Evolutionary conservation across 2,113 vertebrate species (phyloP).

Genomic region (Saccopteryx leptura): DNA sequence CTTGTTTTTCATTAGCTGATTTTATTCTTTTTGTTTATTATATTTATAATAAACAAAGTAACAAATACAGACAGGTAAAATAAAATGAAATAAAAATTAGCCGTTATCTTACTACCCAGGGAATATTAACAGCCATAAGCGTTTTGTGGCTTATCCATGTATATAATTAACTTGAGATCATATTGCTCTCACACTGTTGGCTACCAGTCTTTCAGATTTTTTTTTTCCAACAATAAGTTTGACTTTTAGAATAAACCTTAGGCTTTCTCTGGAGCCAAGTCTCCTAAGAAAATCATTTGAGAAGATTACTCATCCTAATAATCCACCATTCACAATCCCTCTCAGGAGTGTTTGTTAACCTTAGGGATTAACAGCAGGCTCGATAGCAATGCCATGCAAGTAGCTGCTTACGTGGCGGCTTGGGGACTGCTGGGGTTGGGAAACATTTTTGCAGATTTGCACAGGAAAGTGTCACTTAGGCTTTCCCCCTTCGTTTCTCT

Average conservation of each 20-base stretch:
- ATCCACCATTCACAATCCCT: background rate
- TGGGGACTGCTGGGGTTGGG: background rate
- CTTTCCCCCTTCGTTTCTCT: background rate
- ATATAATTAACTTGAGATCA: background rate
- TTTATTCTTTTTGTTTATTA: background rate
- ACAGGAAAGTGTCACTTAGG: background rate
- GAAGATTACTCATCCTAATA: constrained; percentile 15
- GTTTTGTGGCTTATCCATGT: background rate
- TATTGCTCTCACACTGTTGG: background rate
- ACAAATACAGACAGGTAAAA: background rate
- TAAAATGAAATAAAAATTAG: background rate
- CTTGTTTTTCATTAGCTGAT: constrained; percentile 25
- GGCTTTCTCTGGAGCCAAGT: background rate
- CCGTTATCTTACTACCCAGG: background rate
- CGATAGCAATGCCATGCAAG: rapidly evolving
- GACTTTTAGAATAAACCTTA: constrained; percentile 43
- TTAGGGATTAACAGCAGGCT: background rate
- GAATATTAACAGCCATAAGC: background rate
- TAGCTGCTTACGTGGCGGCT: background rate
- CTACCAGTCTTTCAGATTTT: background rate
- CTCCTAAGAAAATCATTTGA: background rate
- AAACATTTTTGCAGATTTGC: background rate
- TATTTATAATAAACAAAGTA: constrained; percentile 11
- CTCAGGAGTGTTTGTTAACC: background rate
- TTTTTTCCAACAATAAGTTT: background rate